Conservation (phyloP, 2,888 invertebrate genomes). For the Oscheius sp. region DNA sequence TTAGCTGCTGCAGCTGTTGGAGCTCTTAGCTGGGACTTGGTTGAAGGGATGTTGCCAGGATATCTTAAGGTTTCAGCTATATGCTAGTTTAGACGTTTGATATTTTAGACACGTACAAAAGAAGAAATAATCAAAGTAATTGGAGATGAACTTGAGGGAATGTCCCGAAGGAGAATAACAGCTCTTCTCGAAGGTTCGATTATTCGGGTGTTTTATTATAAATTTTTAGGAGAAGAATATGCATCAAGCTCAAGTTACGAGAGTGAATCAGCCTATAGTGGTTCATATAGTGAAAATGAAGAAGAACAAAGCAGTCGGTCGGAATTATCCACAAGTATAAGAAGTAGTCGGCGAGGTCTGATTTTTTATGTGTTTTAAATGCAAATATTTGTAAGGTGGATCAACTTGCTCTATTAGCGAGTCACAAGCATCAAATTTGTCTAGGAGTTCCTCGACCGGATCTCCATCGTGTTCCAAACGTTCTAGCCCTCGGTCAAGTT, state of each 20-base stretch:
- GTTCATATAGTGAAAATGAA: background rate
- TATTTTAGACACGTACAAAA: slow-evolving; percentile 6
- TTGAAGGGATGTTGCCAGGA: slow-evolving; percentile 11
- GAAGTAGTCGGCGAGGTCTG: background rate
- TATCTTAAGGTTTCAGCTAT: background rate
- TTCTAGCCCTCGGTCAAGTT: no score
- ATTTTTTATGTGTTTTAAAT: background rate
- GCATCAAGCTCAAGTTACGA: slow-evolving; percentile 13
- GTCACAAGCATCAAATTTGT: no score
- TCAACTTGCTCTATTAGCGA: no score
- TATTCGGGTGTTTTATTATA: background rate
- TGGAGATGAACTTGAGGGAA: slow-evolving; percentile 8
- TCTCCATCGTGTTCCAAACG: no score
- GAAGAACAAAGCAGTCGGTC: background rate
- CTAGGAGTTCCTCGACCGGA: no score
- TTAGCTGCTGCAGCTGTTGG: background rate
- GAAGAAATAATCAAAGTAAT: slow-evolving; percentile 9
- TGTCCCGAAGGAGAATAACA: background rate
- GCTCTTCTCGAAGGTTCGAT: slow-evolving; percentile 7
- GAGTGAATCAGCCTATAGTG: background rate
- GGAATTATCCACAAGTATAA: background rate
- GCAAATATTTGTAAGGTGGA: no score
- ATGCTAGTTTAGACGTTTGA: background rate
- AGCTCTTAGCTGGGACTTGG: slow-evolving; percentile 11
- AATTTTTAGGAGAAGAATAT: slow-evolving; percentile 3